A percentile compares a stretch with the other conserved stretches of the same genome.
phyloP scores from a whole-genome alignment of 2,888 invertebrate genomes.

The Cataglyphis rosenhaueri region DNA sequence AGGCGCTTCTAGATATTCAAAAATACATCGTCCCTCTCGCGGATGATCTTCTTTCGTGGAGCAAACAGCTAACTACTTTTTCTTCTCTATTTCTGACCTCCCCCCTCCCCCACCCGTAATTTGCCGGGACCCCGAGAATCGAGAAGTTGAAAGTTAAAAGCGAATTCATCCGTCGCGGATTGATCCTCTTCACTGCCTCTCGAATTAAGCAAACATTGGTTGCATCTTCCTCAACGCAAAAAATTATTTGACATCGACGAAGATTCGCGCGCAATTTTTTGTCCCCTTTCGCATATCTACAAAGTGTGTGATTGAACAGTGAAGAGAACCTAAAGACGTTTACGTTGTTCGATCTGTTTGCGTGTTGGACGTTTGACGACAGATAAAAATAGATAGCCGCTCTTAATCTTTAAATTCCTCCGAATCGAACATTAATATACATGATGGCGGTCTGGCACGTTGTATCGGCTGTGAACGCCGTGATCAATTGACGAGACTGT shows the following conservation, averaged over 20 bases:
- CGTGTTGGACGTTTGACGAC: too few relatives aligned
- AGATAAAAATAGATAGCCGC: background rate
- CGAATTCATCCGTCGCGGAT: background rate
- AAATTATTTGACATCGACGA: background rate
- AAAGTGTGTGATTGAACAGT: too few relatives aligned
- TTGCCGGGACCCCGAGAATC: conserved; percentile 46
- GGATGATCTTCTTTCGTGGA: conserved; percentile 5
- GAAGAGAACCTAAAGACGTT: too few relatives aligned
- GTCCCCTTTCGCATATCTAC: too few relatives aligned
- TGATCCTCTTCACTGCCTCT: background rate
- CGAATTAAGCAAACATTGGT: background rate
- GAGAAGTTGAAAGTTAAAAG: conserved; percentile 30
- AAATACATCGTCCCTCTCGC: conserved; percentile 67
- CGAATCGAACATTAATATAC: conserved; percentile 64
- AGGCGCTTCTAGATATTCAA: conserved; percentile 71
- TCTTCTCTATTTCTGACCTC: conserved; percentile 36
- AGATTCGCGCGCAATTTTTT: too few relatives aligned
- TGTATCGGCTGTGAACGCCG: conserved; percentile 68
- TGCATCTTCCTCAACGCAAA: background rate
- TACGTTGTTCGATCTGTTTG: too few relatives aligned
- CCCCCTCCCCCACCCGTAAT: conserved; percentile 37
- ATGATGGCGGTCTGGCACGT: conserved; percentile 71
- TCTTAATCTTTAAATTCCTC: conserved; percentile 31
- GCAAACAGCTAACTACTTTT: conserved; percentile 43
- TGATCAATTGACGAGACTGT: conserved; percentile 74